Evolutionary conservation across 2,888 invertebrate species (phyloP), one percentile per base, ranked within the genome.

Genomic region (Exocentrus adspersus): DNA sequence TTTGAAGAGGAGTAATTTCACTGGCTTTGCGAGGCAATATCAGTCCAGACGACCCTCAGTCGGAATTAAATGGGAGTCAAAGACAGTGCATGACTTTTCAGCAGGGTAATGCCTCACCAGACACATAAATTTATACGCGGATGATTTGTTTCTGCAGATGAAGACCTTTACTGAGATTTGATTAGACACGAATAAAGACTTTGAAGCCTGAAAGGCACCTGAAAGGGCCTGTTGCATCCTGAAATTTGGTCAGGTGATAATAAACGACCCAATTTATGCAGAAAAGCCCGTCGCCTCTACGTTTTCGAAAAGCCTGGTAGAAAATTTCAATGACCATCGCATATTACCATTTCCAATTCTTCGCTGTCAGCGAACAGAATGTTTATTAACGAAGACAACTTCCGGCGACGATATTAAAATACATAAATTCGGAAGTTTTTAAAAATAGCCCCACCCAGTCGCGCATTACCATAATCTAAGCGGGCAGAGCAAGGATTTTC

Each of bases 71-170:
- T 24, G 24, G 43, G 24, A 42, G 41, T 41, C 53, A 19, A 16
- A 57, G 43, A 37, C 48, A 17, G 16, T 48, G 32, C 7, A 41
- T 17, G 41, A 28, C 24, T 58, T 37, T 48, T 37, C 37, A 37
- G 37, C 65, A 64, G 63, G 66, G 66, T 66, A 69, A 69, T 65
- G 60, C 24, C 66, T 62, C 62, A 65, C n/a, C 66, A 67, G 69
- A 68, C 72, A 68, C 68, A 70, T 67, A 70, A 69, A 67, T 67
- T 62, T 59, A 59, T 60, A 57, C 14, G 62, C 62, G 59, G 63
- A 64, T 72, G 68, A 72, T 72, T 72, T 70, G 68, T 70, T 70
- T 70, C 59, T 64, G 69, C 68, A 69, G 64, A 65, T 67, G 70
- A 72, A 72, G 70, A 72, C 66, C 68, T n/a, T n/a, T n/a, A n/a